Base-by-base conservation (phyloP, 2,888 invertebrate species). In the Azorinus chamasolen region DNA sequence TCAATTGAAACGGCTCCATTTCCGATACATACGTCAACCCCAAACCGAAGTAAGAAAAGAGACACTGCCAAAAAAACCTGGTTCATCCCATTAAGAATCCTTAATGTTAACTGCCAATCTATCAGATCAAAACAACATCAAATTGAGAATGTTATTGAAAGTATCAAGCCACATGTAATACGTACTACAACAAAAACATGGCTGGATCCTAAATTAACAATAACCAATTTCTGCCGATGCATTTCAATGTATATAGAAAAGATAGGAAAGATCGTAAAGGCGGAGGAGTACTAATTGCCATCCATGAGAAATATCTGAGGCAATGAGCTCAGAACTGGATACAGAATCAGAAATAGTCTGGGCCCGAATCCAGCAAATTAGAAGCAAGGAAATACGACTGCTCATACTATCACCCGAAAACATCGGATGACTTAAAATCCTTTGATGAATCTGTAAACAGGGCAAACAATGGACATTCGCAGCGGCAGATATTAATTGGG, bases 151-250 rank as follows among this genome's bases (percentile, higher is more conserved):
- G n/a, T n/a, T n/a, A n/a, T n/a, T n/a, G n/a, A n/a, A n/a, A n/a
- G n/a, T n/a, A 53, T 53, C 4, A 69, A 69, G 46, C 64, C 58
- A 2, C 57, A 70, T 12, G 57, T 63, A 6, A 27, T 55, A 14
- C n/a, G n/a, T n/a, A 70, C 63, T 0, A 63, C 61, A 10, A 63
- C 70, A 20, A 50, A 70, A 25, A 54, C 70, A 8, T 63, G 63
- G 55, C 48, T 62, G 18, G 43, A 57, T 10, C 43, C 57, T 20
- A 41, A 4, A 39, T n/a, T 8, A 24, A 48, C 16, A 39, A 50
- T 16, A 24, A 14, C 24, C 27, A 48, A 24, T 22, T 57, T n/a
- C n/a, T 20, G 10, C 57, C 57, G 12, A 22, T 20, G 10, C n/a
- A 57, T 12, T 57, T 12, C 32, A 66, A 32, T 10, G 3, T 46